Evolutionary conservation across 2,797 vertebrate species (phyloP).

Genomic region (Ctenopoma kingsleyae): DNA sequence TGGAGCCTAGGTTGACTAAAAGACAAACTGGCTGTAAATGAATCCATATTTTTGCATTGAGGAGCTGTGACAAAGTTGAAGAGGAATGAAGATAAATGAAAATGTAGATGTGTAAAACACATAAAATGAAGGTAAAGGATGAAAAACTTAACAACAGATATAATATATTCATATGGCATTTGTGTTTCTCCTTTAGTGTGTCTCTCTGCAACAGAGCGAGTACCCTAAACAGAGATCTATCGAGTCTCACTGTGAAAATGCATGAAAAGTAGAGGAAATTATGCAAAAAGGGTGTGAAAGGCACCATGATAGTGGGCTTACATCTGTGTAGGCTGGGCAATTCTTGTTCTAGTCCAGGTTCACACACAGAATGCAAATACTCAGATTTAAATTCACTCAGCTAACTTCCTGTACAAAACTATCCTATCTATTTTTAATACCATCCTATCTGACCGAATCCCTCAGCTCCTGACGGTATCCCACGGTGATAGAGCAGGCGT

Average conservation of each 20-base stretch:
- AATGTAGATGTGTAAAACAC: slow-evolving; percentile 15
- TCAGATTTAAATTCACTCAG: slow-evolving; percentile 47
- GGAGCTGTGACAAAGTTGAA: not conserved
- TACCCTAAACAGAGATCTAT: slow-evolving; percentile 27
- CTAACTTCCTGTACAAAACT: slow-evolving; percentile 53
- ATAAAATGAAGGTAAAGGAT: slow-evolving; percentile 16
- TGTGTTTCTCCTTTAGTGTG: slow-evolving; percentile 19
- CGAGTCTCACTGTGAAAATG: slow-evolving; percentile 24
- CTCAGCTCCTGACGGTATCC: slow-evolving; percentile 51
- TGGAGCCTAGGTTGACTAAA: slow-evolving; percentile 16
- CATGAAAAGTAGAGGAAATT: slow-evolving; percentile 28
- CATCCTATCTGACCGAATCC: slow-evolving; percentile 61
- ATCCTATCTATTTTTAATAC: slow-evolving; percentile 63
- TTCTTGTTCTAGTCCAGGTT: slow-evolving; percentile 21
- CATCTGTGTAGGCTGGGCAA: slow-evolving; percentile 14
- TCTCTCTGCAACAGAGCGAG: not conserved
- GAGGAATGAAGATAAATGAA: slow-evolving; percentile 30
- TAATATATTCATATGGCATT: slow-evolving; percentile 30
- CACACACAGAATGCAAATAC: slow-evolving; percentile 39
- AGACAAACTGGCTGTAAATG: slow-evolving; percentile 22
- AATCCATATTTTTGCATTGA: slow-evolving; percentile 58
- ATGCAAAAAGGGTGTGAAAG: slow-evolving; percentile 38
- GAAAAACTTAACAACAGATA: slow-evolving; percentile 17
- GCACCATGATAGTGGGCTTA: slow-evolving; percentile 25
- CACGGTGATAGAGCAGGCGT: slow-evolving; percentile 49